Base-by-base conservation (phyloP, 2,888 invertebrate species). In the Lochmaea capreae region DNA sequence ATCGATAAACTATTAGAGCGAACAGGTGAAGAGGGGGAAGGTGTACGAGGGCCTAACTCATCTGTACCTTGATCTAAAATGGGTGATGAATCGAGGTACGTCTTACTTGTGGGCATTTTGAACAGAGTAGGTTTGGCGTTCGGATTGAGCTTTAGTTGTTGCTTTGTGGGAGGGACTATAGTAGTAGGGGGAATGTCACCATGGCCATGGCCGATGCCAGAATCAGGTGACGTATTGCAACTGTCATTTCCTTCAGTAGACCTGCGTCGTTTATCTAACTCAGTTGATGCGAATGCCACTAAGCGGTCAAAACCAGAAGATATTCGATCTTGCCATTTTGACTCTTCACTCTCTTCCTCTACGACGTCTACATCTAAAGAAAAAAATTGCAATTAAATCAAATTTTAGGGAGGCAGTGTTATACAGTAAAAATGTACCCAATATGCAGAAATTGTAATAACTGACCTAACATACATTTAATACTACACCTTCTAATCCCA, bases 241-340 rank as follows among this genome's bases (percentile, higher is more conserved):
- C 93, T 91, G 79, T 88, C 86, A 68, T 89, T 91, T 81, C 94
- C 94, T 87, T 96, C 95, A 0, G 93, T 93, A 57, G 95, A 95
- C 75, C 95, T 90, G 73, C 95, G 91, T 84, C 96, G 92, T 87
- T 95, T 94, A 86, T 95, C 96, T 86, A 97, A 90, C 84, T 97
- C 97, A 16, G 95, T 96, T 10, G 97, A 96, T 65, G 97, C 97
- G 86, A 97, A 95, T 74, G 96, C 97, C 80, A 97, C 95, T 82
- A 97, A 90, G 80, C 96, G 93, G 88, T 97, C 97, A 89, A 98
- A 97, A 69, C 96, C 96, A 80, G 95, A 96, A 86, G 95, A 95
- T 82, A 97, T 95, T 80, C 96, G 93, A 87, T 96, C 95, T 87
- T 97, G 96, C 97, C 97, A 97, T 87, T 95, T 95, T 81, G 94